These are phyloP conservation scores for Chelonoidis abingdonii DNA, from an alignment of 2,113 vertebrate genomes.

Conservation along the genomic window DNA sequence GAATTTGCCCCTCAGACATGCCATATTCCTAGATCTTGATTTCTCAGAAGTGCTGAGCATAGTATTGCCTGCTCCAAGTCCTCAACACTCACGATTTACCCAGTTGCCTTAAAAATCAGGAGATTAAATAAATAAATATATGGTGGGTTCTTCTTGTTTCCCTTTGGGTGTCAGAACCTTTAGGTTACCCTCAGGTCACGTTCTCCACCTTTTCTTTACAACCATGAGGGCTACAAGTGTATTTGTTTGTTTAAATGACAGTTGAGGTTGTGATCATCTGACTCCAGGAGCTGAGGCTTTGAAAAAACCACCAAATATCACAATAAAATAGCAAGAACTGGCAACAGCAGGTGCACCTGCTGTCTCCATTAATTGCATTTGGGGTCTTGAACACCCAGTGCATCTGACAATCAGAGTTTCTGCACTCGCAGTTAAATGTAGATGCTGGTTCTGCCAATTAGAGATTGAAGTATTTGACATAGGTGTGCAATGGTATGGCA, in stretches of 20 bases:
- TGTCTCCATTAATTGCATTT: background rate
- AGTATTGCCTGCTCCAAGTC: background rate
- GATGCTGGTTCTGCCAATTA: background rate
- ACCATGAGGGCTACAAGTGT: background rate
- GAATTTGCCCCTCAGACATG: background rate
- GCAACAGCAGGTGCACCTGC: background rate
- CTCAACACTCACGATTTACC: background rate
- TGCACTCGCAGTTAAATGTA: background rate
- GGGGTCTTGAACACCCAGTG: background rate
- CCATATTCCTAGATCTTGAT: background rate
- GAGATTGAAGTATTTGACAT: background rate
- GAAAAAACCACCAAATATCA: slow-evolving; percentile 1
- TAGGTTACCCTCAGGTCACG: background rate
- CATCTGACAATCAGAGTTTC: background rate
- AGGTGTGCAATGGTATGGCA: background rate
- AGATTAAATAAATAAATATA: background rate
- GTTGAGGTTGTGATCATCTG: background rate
- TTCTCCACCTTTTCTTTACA: background rate
- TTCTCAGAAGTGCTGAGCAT: accelerated
- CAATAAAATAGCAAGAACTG: slow-evolving; percentile 13
- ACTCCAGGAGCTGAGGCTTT: background rate
- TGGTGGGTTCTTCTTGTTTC: background rate
- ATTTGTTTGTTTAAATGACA: background rate
- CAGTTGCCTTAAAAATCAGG: background rate
- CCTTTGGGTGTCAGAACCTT: background rate